These are phyloP conservation scores for Trissolcus basalis DNA, from an alignment of 1,140 invertebrate species.

Conservation along the genomic window DNA sequence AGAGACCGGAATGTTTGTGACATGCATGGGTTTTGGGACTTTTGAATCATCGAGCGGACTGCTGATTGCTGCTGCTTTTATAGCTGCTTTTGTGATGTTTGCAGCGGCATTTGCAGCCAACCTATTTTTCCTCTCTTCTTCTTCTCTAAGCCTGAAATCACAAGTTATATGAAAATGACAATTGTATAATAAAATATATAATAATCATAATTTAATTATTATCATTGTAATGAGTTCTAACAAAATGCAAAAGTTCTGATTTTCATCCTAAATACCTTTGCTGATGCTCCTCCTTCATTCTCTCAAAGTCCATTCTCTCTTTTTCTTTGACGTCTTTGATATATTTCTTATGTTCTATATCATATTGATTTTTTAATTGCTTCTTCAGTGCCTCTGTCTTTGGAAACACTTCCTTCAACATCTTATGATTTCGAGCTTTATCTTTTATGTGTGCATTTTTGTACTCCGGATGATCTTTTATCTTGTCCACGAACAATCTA, in stretches of 20 bases:
- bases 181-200: too few relatives aligned
- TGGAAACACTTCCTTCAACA: conserved; percentile 87
- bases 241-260: neutral
- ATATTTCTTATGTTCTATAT: conserved; percentile 83
- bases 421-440: conserved; percentile 81
- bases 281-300: conserved; percentile 67
- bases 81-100: conserved; percentile 56
- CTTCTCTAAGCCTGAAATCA: conserved; percentile 64
- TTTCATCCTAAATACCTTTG: conserved; percentile 60
- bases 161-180: neutral
- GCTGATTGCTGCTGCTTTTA: conserved; percentile 41
- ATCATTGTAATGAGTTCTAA: too few relatives aligned
- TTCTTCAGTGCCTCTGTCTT: conserved; percentile 90
- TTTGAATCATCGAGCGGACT: conserved; percentile 42
- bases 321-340: conserved; percentile 76
- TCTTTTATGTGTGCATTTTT: conserved; percentile 81
- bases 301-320: conserved; percentile 66
- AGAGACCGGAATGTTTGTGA: conserved; percentile 33
- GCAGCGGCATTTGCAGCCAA: conserved; percentile 55
- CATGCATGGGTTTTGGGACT: conserved; percentile 26
- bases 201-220: too few relatives aligned
- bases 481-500: conserved; percentile 93
- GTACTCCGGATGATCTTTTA: conserved; percentile 90
- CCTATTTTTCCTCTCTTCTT: conserved; percentile 68
- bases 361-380: conserved; percentile 85